phyloP scores from a whole-genome alignment of 1,140 invertebrate species.

The Calephelis virginiensis region DNA sequence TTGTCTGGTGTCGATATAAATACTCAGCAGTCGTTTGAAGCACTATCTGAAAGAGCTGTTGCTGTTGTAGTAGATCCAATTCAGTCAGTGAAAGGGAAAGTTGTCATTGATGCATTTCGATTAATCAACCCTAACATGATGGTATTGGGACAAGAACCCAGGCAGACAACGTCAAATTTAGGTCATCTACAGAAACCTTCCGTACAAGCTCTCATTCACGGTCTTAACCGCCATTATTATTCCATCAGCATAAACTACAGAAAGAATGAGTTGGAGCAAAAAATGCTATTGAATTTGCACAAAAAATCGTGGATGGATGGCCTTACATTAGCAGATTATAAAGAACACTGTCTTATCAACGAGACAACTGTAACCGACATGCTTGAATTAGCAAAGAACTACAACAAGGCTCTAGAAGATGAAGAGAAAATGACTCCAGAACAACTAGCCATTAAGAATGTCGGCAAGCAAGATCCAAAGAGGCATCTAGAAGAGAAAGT shows the following conservation, averaged over 20 bases:
- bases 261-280: constrained; percentile 99
- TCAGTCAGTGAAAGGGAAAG: constrained; percentile 99
- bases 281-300: constrained; percentile 99
- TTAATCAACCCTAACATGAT: constrained; percentile 99
- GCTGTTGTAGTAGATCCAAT: constrained; percentile 99
- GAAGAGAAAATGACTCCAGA: constrained; percentile 99
- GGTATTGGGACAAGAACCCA: constrained; percentile 98
- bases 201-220: constrained; percentile 99
- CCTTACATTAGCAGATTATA: constrained; percentile 95
- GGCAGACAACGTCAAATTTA: constrained; percentile 99
- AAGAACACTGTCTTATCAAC: constrained; percentile 94
- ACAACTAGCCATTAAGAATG: constrained; percentile 99
- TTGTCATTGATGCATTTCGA: constrained; percentile 96
- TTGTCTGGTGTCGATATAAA: constrained; percentile 99
- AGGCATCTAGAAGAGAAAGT: constrained; percentile 99
- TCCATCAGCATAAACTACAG: constrained; percentile 99
- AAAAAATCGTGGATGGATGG: constrained; percentile 99
- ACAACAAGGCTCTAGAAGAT: constrained; percentile 99
- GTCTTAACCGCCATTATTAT: constrained; percentile 99
- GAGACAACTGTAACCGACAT: constrained; percentile 97
- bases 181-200: constrained; percentile 99
- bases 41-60: constrained; percentile 97
- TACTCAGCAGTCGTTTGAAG: constrained; percentile 99
- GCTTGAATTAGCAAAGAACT: constrained; percentile 98
- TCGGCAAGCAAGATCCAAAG: constrained; percentile 99